Conservation (phyloP, 2,888 invertebrate genomes). For the Melinopterus prodromus region DNA sequence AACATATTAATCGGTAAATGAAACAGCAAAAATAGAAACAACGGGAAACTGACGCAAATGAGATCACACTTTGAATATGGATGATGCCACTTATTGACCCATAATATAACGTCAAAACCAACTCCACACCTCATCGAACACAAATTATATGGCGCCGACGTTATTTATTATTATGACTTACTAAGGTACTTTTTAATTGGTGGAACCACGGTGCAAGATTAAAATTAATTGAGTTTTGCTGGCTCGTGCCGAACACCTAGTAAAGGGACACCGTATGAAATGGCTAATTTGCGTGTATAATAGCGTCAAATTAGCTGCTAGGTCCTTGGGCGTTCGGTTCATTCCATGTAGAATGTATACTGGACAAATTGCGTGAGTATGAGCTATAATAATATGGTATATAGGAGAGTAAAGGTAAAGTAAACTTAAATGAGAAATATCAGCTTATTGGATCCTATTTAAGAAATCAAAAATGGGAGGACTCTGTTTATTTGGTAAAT, state of each 20-base stretch:
- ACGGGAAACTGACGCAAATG: not conserved
- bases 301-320: not conserved
- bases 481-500: not conserved
- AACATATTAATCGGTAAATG: not conserved
- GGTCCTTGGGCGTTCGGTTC: not conserved
- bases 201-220: not conserved
- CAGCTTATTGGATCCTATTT: not conserved
- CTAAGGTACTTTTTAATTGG: not conserved
- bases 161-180: not conserved
- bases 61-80: not conserved
- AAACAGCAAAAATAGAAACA: not conserved
- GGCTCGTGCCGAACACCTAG: not conserved
- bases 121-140: too few species aligned
- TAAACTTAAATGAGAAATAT: not conserved
- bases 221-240: not conserved
- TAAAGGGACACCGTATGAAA: not conserved
- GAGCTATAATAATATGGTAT: not conserved
- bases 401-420: not conserved
- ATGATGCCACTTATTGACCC: not conserved
- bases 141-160: too few species aligned
- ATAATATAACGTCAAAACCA: not conserved
- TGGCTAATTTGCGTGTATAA: not conserved
- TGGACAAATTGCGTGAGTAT: not conserved
- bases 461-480: not conserved
- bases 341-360: not conserved